These are phyloP conservation scores for Catostomus latipinnis DNA, from an alignment of 2,797 vertebrate species.

Conservation along the genomic window DNA sequence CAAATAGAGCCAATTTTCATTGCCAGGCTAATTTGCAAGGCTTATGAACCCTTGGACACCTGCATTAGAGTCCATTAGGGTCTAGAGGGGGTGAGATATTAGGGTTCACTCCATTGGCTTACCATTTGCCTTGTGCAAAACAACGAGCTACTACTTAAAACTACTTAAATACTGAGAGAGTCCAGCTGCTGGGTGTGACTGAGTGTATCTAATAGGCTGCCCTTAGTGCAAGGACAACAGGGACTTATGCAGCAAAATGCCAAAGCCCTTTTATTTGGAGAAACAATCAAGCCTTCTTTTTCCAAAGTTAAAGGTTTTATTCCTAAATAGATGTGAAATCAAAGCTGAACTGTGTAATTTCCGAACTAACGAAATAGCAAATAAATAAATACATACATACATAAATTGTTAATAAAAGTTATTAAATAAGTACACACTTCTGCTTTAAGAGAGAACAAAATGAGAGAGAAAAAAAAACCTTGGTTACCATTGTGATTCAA, in stretches of 20 bases:
- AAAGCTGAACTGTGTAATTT: too few species aligned
- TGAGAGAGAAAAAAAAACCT: too few species aligned
- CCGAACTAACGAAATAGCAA: background rate
- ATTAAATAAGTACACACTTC: too few species aligned
- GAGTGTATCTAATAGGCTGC: conserved; percentile 40
- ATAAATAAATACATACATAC: background rate
- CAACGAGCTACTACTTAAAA: conserved; percentile 47
- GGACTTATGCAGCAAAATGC: conserved; percentile 7
- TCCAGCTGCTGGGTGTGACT: conserved; percentile 45
- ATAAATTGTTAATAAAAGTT: too few species aligned
- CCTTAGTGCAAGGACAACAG: conserved; percentile 8
- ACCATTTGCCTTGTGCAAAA: conserved; percentile 51
- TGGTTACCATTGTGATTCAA: too few species aligned
- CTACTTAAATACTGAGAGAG: conserved; percentile 8
- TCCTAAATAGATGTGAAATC: background rate
- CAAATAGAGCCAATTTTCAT: conserved; percentile 42
- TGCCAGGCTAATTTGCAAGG: conserved; percentile 53
- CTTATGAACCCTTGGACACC: conserved; percentile 55
- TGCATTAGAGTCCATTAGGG: conserved; percentile 60
- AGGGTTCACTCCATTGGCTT: conserved; percentile 49
- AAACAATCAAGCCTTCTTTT: background rate
- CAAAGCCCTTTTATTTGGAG: conserved; percentile 6
- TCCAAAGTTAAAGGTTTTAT: background rate
- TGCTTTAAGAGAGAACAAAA: too few species aligned
- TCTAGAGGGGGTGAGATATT: conserved; percentile 49